Evolutionary conservation across 1,140 invertebrate genomes (phyloP), one percentile per base, ranked within the genome.

Genomic region (Rhizoglyphus robini): DNA sequence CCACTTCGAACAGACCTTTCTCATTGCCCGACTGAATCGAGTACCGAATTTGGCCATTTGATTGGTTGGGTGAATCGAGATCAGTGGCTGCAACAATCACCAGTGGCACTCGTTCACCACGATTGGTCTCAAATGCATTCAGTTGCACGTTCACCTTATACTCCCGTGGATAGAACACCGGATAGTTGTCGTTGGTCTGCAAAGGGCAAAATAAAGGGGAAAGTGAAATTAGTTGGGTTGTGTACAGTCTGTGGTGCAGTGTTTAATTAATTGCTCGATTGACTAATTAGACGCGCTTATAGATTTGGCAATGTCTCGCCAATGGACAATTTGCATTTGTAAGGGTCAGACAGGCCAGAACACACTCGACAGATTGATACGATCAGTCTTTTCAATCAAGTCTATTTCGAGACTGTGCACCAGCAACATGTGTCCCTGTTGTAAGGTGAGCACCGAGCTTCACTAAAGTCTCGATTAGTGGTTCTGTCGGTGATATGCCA

Each of bases 71-170:
- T 0, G 84, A 85, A 78, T 98, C 94, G 8, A 82, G 76, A 78
- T 98, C 94, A 0, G 81, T 87, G 0, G 93, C 93, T 0, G 82
- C 83, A 1, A 96, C 85, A 0, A 84, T 81, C 0, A 90, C 81
- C 59, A 92, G 83, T 0, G 66, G 66, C 34, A 70, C 57, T n/a
- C 87, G 83, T 20, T 80, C 80, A 29, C 77, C 80, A 2, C 80
- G 77, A 0, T 65, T 65, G n/a, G 54, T 46, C 2, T 68, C 58
- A 0, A 67, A 65, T 0, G 74, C 73, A 27, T 84, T 81, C 68
- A 86, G 86, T 38, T 83, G 81, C 67, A 94, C 73, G 34, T 88
- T 90, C 13, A 92, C 87, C 75, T 91, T 92, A 79, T 93, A 92
- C 70, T 86, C 84, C 13, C 81, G 81, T 8, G 89, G 87, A 72